Evolutionary conservation across 2,888 invertebrate species (phyloP).

Genomic region (Scaptomyza caliginosa): DNA sequence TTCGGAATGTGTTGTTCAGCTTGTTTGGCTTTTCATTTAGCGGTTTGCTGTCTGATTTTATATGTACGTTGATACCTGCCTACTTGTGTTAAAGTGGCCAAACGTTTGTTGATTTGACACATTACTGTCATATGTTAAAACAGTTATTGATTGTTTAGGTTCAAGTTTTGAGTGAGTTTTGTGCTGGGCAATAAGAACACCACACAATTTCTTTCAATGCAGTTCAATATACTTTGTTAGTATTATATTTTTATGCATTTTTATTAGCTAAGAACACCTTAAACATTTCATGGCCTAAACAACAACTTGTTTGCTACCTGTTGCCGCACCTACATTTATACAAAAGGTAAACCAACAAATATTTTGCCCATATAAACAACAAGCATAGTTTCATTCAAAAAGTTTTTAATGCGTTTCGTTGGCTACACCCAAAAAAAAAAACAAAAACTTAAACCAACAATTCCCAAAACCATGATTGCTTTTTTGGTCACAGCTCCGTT

Average conservation of each 20-base stretch:
- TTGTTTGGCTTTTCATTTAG: conserved; percentile 55
- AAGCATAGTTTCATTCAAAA: conserved; percentile 34
- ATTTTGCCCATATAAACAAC: conserved; percentile 5
- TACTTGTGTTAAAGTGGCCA: conserved; percentile 11
- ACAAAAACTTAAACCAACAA: conserved; percentile 17
- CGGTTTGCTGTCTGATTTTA: conserved; percentile 16
- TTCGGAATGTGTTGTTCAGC: conserved; percentile 35
- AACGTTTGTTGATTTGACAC: not conserved
- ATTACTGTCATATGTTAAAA: not conserved
- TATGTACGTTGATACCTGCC: conserved; percentile 5
- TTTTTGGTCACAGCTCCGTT: conserved; percentile 55
- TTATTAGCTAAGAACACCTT: not conserved
- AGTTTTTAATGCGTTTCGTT: conserved; percentile 18
- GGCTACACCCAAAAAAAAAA: conserved; percentile 32
- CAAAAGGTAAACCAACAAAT: conserved; percentile 6
- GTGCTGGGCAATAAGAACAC: too few species aligned
- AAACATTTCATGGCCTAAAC: not conserved
- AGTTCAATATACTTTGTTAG: not conserved
- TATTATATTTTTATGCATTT: not conserved
- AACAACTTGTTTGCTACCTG: conserved; percentile 5
- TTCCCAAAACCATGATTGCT: conserved; percentile 20
- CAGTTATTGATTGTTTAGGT: not conserved
- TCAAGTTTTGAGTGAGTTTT: not conserved
- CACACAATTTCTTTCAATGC: too few species aligned
- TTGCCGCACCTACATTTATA: conserved; percentile 21